Base-by-base conservation (phyloP, 2,888 invertebrate genomes). In the Sinohyriopsis cumingii region DNA sequence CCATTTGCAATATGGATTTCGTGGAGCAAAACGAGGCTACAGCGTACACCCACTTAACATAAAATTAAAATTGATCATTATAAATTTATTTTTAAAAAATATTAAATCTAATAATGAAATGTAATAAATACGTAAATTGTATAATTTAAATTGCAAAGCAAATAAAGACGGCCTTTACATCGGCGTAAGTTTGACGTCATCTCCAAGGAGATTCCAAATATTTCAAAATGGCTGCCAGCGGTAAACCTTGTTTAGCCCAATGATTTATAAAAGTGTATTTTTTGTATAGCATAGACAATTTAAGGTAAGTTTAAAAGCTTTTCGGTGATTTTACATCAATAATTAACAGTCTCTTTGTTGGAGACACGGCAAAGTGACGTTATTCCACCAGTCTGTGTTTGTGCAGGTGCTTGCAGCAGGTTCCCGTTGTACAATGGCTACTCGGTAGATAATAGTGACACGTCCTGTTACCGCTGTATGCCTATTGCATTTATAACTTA, bases 171-270 rank as follows among this genome's bases (percentile, higher is more conserved):
- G 57, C 56, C 67, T 75, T 72, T 59, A 20, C 73, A 72, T 75
- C 81, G 76, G 62, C 57, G 62, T 73, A 68, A 22, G 18, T 54
- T 60, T 80, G 78, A 81, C 81, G 81, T 81, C 77, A 84, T 84
- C 83, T 78, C 85, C 85, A 77, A 81, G 85, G 84, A 73, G 84
- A 86, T 81, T 72, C 75, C 71, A 81, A 83, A 83, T 82, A 82
- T 78, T 79, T 77, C 81, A 80, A 81, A 65, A 82, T 81, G 80
- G 82, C 76, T 60, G 77, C 75, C 67, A 28, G 57, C 57, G 62
- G 68, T 24, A 63, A 63, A 9, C 55, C 59, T 63, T 63, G 63
- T n/a, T 12, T 1, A 45, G 45, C 45, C 45, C 12, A 9, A 12
- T 3, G 45, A 45, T 45, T 12, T 45, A 45, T 45, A 12, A 45